These are phyloP conservation scores for Zoanthus solanderi DNA, from an alignment of 92 coral and sea anemone genomes.

Conservation along the genomic window DNA sequence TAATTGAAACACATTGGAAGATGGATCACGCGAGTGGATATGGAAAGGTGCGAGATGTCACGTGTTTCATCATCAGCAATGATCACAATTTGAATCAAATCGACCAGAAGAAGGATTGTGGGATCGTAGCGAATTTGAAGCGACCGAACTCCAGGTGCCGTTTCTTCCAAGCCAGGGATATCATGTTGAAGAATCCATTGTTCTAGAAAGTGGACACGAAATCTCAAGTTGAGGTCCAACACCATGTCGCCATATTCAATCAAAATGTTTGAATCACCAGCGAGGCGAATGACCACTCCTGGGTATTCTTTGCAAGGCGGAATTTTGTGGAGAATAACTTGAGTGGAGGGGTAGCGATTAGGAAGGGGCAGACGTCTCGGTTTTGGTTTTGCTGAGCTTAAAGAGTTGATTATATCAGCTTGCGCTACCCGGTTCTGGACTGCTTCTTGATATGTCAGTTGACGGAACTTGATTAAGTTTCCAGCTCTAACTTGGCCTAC, in stretches of 20 bases:
- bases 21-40: constrained; percentile 60
- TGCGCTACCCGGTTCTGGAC: constrained; percentile 53
- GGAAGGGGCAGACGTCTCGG: not conserved
- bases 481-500: constrained; percentile 65
- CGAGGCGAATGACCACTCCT: constrained; percentile 64
- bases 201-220: constrained; percentile 72
- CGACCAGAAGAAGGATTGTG: constrained; percentile 49
- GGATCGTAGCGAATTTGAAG: constrained; percentile 72
- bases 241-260: constrained; percentile 74
- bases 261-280: constrained; percentile 68
- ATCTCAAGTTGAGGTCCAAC: constrained; percentile 71
- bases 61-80: constrained; percentile 48
- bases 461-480: constrained; percentile 59
- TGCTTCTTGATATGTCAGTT: constrained; percentile 65
- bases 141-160: constrained; percentile 79
- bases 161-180: constrained; percentile 68
- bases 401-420: constrained; percentile 46
- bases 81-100: constrained; percentile 48
- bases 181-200: constrained; percentile 48
- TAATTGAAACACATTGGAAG: constrained; percentile 77
- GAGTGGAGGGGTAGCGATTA: constrained; percentile 45
- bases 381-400: not conserved
- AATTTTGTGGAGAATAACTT: constrained; percentile 53
- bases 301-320: constrained; percentile 52
- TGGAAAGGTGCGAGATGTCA: constrained; percentile 58